Conservation (phyloP, 2,113 vertebrate species). For the Caretta caretta region DNA sequence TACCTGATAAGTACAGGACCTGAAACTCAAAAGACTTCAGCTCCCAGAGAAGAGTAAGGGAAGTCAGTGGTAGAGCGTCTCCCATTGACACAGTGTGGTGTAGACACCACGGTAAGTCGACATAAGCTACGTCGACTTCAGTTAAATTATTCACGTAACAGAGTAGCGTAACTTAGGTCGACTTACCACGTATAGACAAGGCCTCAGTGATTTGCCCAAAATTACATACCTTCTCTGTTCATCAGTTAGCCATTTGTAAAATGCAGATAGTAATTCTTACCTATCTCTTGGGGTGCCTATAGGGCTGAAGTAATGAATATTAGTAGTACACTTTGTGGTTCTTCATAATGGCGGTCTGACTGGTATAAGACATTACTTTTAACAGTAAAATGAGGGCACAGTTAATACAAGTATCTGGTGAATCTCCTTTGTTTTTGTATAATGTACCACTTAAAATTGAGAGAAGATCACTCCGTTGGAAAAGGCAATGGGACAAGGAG, state of each 20-base stretch:
- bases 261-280: not conserved
- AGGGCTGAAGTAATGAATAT: not conserved
- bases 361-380: slow-evolving; percentile 6
- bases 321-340: not conserved
- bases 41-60: too few relatives aligned
- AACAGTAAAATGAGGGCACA: not conserved
- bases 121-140: too few relatives aligned
- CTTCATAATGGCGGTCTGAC: not conserved
- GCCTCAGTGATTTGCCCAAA: not conserved
- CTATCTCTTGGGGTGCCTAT: not conserved
- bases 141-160: too few relatives aligned
- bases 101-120: too few relatives aligned
- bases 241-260: not conserved
- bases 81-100: too few relatives aligned
- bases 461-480: not conserved
- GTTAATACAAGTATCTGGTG: not conserved
- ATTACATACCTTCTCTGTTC: not conserved
- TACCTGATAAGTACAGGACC: not conserved
- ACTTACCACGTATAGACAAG: too few relatives aligned
- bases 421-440: not conserved
- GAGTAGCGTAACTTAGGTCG: too few relatives aligned
- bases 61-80: too few relatives aligned
- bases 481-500: not conserved
- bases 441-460: not conserved
- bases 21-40: not conserved